These are phyloP conservation scores for Chelonoidis abingdonii DNA, from an alignment of 2,113 vertebrate species.

Conservation along the genomic window DNA sequence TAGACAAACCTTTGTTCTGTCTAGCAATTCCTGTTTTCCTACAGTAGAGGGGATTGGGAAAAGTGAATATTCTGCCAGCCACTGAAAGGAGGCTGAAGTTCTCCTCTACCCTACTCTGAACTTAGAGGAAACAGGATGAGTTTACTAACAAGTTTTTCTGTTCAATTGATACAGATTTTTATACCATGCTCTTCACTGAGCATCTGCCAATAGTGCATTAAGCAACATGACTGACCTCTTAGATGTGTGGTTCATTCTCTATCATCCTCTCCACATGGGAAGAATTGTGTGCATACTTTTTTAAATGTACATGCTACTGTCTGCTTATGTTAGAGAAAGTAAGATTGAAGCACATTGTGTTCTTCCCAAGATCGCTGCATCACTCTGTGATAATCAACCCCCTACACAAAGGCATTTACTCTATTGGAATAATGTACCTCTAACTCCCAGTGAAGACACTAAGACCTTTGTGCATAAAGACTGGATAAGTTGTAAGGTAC, in stretches of 20 bases:
- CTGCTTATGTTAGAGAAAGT: not conserved
- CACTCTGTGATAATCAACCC: not conserved
- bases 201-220: not conserved
- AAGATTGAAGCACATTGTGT: not conserved
- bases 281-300: accelerated
- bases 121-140: not conserved
- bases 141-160: slow-evolving; percentile 19
- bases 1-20: not conserved
- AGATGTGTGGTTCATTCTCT: not conserved
- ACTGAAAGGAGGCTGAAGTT: not conserved
- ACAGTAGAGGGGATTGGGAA: not conserved
- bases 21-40: not conserved
- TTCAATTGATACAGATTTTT: slow-evolving; percentile 30
- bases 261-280: not conserved
- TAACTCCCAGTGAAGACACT: accelerated
- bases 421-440: accelerated
- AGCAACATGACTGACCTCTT: not conserved
- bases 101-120: slow-evolving; percentile 13
- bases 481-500: accelerated
- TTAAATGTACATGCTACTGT: not conserved
- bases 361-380: accelerated
- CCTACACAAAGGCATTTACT: not conserved
- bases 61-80: not conserved
- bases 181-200: slow-evolving; percentile 23
- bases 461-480: accelerated